Percentiles rank a stretch among this genome's conserved stretches.
Evolutionary conservation across 2,797 vertebrate genomes (phyloP).

Genomic region (Halcyon leucocephala): DNA sequence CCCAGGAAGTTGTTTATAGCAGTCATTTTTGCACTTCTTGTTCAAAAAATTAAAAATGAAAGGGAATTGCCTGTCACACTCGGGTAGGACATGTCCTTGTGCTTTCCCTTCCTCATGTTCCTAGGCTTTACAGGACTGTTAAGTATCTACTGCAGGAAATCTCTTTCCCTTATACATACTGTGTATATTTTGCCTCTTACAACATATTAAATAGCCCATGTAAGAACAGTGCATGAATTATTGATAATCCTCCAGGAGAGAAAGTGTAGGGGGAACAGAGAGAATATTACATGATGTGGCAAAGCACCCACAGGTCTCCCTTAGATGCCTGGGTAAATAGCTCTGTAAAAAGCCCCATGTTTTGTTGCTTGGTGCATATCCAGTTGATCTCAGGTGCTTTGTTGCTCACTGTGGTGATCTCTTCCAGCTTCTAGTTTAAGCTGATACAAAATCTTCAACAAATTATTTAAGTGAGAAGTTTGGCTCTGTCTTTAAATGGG

Average conservation of each 20-base stretch:
- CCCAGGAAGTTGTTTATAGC: neutral
- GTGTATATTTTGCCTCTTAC: neutral
- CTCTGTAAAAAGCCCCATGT: neutral
- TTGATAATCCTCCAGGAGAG: neutral
- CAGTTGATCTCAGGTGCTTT: neutral
- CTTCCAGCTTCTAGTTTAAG: neutral
- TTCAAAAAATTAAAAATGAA: neutral
- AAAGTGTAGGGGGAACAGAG: neutral
- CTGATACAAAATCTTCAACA: neutral
- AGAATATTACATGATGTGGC: constrained; percentile 13
- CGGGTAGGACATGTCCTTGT: neutral
- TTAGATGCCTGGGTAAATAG: neutral
- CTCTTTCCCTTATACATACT: neutral
- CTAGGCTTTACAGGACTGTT: neutral
- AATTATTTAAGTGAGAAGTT: constrained; percentile 20
- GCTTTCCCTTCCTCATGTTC: neutral
- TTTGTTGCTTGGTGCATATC: neutral
- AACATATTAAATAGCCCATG: neutral
- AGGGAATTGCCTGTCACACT: neutral
- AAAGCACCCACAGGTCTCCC: neutral
- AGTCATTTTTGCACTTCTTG: neutral
- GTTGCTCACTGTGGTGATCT: neutral
- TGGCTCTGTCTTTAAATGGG: neutral
- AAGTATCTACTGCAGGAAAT: neutral
- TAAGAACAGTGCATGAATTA: constrained; percentile 9